Base-by-base conservation (phyloP, 2,113 vertebrate genomes). In the Theropithecus gelada region DNA sequence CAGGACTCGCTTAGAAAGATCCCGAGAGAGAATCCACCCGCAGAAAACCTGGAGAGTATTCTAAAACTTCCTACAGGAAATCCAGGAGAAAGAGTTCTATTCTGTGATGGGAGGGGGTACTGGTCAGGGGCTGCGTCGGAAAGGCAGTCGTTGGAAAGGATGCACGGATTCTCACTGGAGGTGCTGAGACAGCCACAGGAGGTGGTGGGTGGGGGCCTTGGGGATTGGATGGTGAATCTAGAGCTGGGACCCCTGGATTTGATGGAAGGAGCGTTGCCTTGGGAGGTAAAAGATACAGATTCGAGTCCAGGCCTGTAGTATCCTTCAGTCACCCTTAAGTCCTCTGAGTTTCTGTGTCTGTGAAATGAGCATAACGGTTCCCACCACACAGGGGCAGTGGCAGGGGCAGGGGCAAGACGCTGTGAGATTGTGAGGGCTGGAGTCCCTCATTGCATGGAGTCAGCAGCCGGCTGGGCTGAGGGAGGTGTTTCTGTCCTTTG, bases 271-370 rank as follows among this genome's bases (percentile, higher is more conserved):
- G 10, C 25, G 50, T 32, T 35, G 8, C 10, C 38, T 18, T 70
- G 22, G 38, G 70, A 38, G 16, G 10, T 25, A 68, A n/a, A n/a
- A 90, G 75, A 78, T n/a, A 68, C 11, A 79, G 43, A 43, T n/a
- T 82, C n/a, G 11, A 5, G 1, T 25, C 20, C 90, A 82, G 78
- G 17, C 50, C 13, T 82, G 64, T 8, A 43, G 50, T 6, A 68
- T 22, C 48, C 9, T n/a, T 8, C 64, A 25, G 6, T 20, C 8
- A 12, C 32, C 10, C 27, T 32, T 0, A 11, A 22, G n/a, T 4
- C 17, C 25, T n/a, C 35, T 22, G 17, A 8, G 50, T 30, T 7
- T 52, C 27, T 25, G 27, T 8, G 3, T 25, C 45, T 38, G 32
- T 12, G 27, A 40, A 57, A 17, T 16, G 45, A 27, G 12, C 8